A percentile compares a stretch with the other conserved stretches of the same genome.
Evolutionary conservation across 2,797 vertebrate genomes (phyloP).

Genomic region (Paramormyrops hopkinsi): DNA sequence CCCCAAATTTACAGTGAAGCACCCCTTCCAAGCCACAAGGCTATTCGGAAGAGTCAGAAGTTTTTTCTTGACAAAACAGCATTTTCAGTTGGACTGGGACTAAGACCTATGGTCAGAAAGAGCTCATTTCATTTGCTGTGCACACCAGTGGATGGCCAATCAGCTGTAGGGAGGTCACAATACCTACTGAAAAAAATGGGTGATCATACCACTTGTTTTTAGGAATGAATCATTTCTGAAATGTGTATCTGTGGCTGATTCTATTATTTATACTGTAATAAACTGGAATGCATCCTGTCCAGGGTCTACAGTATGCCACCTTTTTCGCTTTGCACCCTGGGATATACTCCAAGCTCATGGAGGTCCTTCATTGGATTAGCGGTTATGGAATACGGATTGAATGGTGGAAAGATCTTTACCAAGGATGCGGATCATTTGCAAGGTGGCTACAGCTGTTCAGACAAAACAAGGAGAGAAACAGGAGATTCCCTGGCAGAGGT

Average conservation of each 20-base stretch:
- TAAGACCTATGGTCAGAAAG: neutral
- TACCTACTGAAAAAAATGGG: neutral
- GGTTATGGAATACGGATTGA: neutral
- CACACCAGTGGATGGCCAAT: neutral
- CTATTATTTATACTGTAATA: neutral
- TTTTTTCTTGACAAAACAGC: neutral
- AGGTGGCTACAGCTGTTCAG: neutral
- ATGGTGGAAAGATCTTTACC: neutral
- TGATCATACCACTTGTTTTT: neutral
- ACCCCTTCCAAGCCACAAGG: neutral
- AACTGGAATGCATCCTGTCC: neutral
- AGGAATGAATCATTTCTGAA: neutral
- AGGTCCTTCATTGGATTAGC: neutral
- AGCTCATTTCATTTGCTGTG: neutral
- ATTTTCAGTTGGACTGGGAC: neutral
- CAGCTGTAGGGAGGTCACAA: neutral
- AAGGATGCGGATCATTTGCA: neutral
- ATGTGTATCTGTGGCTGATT: neutral
- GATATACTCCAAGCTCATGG: neutral
- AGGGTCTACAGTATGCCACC: neutral
- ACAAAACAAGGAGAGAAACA: neutral
- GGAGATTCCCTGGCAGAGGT: neutral
- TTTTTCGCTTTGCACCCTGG: neutral
- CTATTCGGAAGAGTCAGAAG: neutral
- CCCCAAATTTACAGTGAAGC: neutral